Evolutionary conservation across 2,888 invertebrate genomes (phyloP).

Genomic region (Drepanosiphum platanoidis): DNA sequence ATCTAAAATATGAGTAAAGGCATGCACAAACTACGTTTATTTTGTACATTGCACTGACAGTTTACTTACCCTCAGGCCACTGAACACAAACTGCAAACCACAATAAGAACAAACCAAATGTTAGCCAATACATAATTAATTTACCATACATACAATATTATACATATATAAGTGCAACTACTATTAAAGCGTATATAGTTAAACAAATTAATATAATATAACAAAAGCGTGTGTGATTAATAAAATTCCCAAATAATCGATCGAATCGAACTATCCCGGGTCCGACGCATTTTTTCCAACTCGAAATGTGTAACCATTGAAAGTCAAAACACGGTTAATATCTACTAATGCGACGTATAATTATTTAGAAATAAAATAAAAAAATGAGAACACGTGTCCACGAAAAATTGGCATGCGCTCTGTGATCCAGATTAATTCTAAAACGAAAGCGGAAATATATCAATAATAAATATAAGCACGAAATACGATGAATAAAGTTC

Average conservation of each 20-base stretch:
- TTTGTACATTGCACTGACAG: conserved; percentile 49
- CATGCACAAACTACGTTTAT: conserved; percentile 40
- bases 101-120: conserved; percentile 63
- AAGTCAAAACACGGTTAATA: neutral
- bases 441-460: neutral
- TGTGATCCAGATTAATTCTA: neutral
- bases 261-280: neutral
- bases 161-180: conserved; percentile 61
- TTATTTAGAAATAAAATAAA: conserved; percentile 19
- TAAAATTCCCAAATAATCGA: conserved; percentile 45
- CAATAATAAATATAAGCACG: conserved; percentile 9
- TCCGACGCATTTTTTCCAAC: neutral
- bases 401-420: conserved; percentile 6
- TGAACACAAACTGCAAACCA: conserved; percentile 84
- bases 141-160: conserved; percentile 61
- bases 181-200: conserved; percentile 62
- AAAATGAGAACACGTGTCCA: neutral
- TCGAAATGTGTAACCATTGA: neutral
- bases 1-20: conserved; percentile 33
- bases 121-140: conserved; percentile 61
- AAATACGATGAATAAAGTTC: conserved; percentile 31
- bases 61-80: conserved; percentile 73
- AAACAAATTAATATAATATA: conserved; percentile 64
- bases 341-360: neutral
- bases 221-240: conserved; percentile 60